Base-by-base conservation (phyloP, 2,888 invertebrate genomes). In the Aphodius sticticus region DNA sequence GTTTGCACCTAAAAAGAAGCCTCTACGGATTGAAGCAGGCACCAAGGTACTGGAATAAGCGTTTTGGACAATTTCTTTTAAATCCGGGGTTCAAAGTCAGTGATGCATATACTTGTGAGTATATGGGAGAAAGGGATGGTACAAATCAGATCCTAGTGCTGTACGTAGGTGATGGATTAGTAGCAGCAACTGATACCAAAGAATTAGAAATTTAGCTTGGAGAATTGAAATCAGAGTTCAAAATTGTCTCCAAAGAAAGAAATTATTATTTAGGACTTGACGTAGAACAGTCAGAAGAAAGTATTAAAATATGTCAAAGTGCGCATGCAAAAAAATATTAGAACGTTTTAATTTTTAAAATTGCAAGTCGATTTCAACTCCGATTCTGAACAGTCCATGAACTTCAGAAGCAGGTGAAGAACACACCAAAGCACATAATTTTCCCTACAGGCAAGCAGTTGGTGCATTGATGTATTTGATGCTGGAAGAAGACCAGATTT, bases 21-120 rank as follows among this genome's bases (percentile, higher is more conserved):
- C 70, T 88, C 16, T 88, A 88, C 82, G 88, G 88, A 9, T 82
- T 88, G 0, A 88, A 87, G 78, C 87, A 88, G 81, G 84, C 86
- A 12, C 84, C 87, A 9, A 78, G 88, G 72, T 85, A 84, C 70
- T 88, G 88, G 87, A 86, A 88, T 80, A n/a, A n/a, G n/a, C n/a
- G n/a, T n/a, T n/a, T n/a, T n/a, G n/a, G n/a, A n/a, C n/a, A 84
- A 69, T 86, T 85, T 78, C 74, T 87, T 6, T 76, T 81, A 3
- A 84, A 82, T 37, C 82, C 83, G 53, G 82, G 84, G 26, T 83
- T 87, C 26, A 79, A 83, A 70, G 80, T 82, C n/a, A 85, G 83
- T 70, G 70, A 82, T 36, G 84, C 84, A 16, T 86, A 88, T 78
- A 83, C 85, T 14, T 88, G 87, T 79, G 79, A 87, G 6, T 87